Percentiles rank a stretch among this genome's conserved stretches.
Evolutionary conservation across 1,140 invertebrate species (phyloP).

Genomic region (Fopius arisanus): DNA sequence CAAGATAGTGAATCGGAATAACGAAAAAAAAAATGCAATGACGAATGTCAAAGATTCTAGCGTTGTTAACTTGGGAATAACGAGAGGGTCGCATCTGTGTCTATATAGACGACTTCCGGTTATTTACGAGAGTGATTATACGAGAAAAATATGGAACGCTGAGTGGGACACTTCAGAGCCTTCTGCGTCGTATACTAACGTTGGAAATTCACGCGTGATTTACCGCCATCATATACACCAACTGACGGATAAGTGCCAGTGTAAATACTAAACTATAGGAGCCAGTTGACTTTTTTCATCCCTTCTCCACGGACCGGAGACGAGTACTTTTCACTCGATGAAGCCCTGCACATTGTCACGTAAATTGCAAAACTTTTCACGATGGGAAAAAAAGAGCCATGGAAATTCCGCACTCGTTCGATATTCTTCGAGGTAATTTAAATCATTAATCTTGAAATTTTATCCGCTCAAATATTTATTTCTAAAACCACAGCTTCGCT

Average conservation of each 20-base stretch:
- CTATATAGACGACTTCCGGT: not conserved
- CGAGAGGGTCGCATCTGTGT: not conserved
- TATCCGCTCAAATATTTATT: no score
- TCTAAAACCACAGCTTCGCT: no score
- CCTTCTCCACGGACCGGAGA: not conserved
- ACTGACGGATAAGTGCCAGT: constrained; percentile 34
- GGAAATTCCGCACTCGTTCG: not conserved
- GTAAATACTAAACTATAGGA: constrained; percentile 32
- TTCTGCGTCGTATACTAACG: not conserved
- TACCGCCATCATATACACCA: constrained; percentile 35
- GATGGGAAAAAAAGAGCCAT: not conserved
- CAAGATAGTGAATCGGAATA: not conserved
- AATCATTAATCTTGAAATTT: no score
- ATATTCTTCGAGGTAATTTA: not conserved
- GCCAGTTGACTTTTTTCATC: not conserved
- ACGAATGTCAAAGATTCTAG: not conserved
- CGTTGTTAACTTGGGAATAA: constrained; percentile 2
- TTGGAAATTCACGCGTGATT: constrained; percentile 34
- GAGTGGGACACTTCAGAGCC: not conserved
- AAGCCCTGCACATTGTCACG: not conserved
- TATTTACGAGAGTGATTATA: constrained; percentile 33
- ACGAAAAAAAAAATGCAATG: not conserved
- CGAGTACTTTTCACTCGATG: not conserved
- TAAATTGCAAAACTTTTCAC: not conserved
- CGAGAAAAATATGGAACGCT: constrained; percentile 30